Base-by-base conservation (phyloP, 2,888 invertebrate species). In the Spilarctia lutea region DNA sequence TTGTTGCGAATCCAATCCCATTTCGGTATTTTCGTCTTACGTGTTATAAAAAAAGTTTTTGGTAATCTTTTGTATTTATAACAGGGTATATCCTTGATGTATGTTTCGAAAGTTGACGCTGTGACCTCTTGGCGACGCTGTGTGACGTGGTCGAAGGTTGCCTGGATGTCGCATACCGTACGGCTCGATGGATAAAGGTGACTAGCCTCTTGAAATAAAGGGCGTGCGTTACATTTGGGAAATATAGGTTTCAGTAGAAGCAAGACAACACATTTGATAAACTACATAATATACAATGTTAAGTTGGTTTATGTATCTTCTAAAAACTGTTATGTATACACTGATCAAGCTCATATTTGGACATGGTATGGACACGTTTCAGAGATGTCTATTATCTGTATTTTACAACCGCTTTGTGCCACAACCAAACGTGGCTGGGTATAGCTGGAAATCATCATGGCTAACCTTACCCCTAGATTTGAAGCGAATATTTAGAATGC, bases 201-300 rank as follows among this genome's bases (percentile, higher is more conserved):
- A 86, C 83, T 66, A 82, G 87, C 88, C 92, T 94, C 93, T 94
- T 93, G 92, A 92, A 92, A 88, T 87, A 88, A 92, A 92, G 79
- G 83, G 74, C 65, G 74, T 74, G 85, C 76, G 84, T 88, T 85
- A 88, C 70, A 82, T 80, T 81, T 72, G 81, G 76, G 75, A 82
- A 79, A 76, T 75, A 60, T 16, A 30, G 30, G 24, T 24, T 65
- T 48, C 24, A 35, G 11, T 4, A 63, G 20, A 33, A 33, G 18
- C 3, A 10, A 65, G 45, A 3, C 0, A 18, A 48, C 6, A 48
- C 6, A 52, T 52, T 52, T 20, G 24, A 52, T 24, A 52, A 20
- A 24, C 20, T 52, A 52, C 24, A 52, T 52, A 18, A 13, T 45
- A 13, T 45, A 1, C 16, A 0, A 11, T 45, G 4, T 16, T 45